phyloP scores from a whole-genome alignment of 1,140 invertebrate species.

The Oreohelix idahoensis region DNA sequence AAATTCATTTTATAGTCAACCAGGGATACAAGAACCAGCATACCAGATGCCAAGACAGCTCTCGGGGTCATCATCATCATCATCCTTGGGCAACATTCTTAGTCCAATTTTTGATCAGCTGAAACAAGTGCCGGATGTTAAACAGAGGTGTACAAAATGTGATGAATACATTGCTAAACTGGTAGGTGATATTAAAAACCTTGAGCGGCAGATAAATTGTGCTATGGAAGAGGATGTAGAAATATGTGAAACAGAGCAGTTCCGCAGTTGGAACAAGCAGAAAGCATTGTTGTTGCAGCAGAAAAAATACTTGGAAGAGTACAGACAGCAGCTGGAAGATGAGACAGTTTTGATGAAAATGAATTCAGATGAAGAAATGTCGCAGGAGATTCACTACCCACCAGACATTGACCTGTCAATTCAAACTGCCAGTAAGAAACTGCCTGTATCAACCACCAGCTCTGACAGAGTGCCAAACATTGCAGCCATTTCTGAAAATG shows the following conservation, averaged over 20 bases:
- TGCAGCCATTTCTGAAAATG: background rate
- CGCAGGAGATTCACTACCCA: slow-evolving; percentile 42
- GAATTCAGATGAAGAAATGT: background rate
- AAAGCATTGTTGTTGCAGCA: slow-evolving; percentile 52
- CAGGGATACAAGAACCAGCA: background rate
- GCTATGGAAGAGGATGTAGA: slow-evolving; percentile 47
- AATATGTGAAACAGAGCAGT: slow-evolving; percentile 52
- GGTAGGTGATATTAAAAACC: slow-evolving; percentile 48
- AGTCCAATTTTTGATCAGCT: slow-evolving; percentile 35
- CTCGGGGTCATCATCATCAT: background rate
- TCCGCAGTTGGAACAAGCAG: slow-evolving; percentile 42
- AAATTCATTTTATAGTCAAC: background rate
- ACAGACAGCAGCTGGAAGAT: slow-evolving; percentile 41
- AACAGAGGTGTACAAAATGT: slow-evolving; percentile 50
- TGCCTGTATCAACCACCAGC: background rate
- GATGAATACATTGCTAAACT: slow-evolving; percentile 47
- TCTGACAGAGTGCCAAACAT: slow-evolving; percentile 11
- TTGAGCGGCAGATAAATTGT: slow-evolving; percentile 49
- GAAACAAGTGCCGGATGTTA: slow-evolving; percentile 45
- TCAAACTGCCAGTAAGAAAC: background rate
- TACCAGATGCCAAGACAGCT: background rate
- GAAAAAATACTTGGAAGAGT: slow-evolving; percentile 49
- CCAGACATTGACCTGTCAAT: slow-evolving; percentile 31
- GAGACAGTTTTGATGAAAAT: slow-evolving; percentile 8
- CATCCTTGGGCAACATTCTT: background rate